Evolutionary conservation across 1,140 invertebrate genomes (phyloP).

Genomic region (Orchestia grillus): DNA sequence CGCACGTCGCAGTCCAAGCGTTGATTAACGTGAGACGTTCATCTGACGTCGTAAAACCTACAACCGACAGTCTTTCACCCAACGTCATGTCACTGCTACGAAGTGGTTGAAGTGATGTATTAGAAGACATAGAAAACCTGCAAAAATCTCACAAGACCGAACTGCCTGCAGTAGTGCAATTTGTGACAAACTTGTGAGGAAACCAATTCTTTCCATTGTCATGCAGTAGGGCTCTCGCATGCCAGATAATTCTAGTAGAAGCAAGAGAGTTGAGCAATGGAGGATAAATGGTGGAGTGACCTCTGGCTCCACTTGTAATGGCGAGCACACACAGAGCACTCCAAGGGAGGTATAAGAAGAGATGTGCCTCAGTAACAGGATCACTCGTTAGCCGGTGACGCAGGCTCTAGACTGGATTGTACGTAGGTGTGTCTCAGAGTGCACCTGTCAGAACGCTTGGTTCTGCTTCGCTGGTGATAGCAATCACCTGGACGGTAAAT

Average conservation of each 20-base stretch:
- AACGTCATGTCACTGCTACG: background rate
- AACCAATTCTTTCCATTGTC: background rate
- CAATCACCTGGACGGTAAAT: background rate
- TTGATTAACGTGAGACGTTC: background rate
- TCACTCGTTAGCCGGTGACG: background rate
- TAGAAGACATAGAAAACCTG: background rate
- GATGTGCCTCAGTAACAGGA: background rate
- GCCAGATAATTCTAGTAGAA: background rate
- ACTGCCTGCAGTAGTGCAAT: background rate
- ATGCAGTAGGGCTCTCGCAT: background rate
- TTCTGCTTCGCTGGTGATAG: background rate
- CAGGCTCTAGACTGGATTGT: background rate
- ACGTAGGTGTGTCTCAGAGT: background rate
- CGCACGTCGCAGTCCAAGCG: background rate
- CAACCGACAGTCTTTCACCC: background rate
- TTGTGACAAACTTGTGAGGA: background rate
- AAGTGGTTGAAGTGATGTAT: background rate
- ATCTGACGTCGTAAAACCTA: background rate
- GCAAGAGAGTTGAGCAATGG: background rate
- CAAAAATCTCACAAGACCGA: background rate
- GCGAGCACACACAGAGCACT: background rate
- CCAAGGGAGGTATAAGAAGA: background rate
- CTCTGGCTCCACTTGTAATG: background rate
- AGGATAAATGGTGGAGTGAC: background rate
- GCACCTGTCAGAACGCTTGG: background rate